These are phyloP conservation scores for Pilophorus perplexus DNA, from an alignment of 2,888 invertebrate species.

Conservation along the genomic window DNA sequence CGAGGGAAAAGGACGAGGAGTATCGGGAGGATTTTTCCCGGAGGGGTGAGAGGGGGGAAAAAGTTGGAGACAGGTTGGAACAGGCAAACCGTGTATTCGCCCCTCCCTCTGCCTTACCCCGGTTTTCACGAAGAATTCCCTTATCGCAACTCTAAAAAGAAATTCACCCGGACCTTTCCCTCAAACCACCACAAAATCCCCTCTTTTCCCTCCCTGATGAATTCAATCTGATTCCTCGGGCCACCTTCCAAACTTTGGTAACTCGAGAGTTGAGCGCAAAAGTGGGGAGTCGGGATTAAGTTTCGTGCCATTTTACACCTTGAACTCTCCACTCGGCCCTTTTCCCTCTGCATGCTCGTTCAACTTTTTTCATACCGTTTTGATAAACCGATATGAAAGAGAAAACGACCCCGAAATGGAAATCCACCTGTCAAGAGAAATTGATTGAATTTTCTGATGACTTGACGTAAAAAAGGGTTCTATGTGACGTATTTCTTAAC, in stretches of 20 bases:
- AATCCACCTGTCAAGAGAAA: no score
- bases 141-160: slow-evolving; percentile 29
- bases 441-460: no score
- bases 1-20: background rate
- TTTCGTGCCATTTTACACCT: background rate
- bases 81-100: background rate
- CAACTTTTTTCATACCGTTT: background rate
- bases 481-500: no score
- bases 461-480: no score
- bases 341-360: background rate
- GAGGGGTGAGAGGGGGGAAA: background rate
- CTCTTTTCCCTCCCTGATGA: slow-evolving; percentile 16
- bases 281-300: background rate
- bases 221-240: slow-evolving; percentile 30
- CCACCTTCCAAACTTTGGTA: slow-evolving; percentile 13
- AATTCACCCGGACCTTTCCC: background rate
- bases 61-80: slow-evolving; percentile 17
- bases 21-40: background rate
- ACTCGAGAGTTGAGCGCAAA: slow-evolving; percentile 9
- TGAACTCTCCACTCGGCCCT: background rate
- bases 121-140: slow-evolving; percentile 6
- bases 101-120: background rate
- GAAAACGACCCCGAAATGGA: background rate
- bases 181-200: no score
- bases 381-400: background rate